A percentile compares a stretch with the other conserved stretches of the same genome.
These are phyloP conservation scores for Plutella xylostella DNA, from an alignment of 2,888 invertebrate genomes.

Conservation along the genomic window DNA sequence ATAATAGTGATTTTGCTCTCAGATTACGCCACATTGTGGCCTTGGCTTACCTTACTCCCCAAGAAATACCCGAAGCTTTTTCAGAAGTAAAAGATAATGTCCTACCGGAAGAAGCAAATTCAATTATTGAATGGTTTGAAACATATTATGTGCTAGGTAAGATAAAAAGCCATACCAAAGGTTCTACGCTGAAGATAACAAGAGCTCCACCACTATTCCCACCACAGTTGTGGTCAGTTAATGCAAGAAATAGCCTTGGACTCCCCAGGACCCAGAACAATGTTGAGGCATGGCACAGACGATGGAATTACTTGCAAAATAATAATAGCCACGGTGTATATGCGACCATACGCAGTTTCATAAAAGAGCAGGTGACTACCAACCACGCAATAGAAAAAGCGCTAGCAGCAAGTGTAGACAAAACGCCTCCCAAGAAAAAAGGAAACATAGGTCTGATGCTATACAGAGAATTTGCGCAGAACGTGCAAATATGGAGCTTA, in stretches of 20 bases:
- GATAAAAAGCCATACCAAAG: background rate
- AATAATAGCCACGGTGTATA: too few species aligned
- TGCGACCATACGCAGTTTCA: too few species aligned
- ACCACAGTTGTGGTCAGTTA: constrained; percentile 8
- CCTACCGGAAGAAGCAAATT: constrained; percentile 6
- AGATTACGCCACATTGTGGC: background rate
- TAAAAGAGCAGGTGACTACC: too few species aligned
- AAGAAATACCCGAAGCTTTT: background rate
- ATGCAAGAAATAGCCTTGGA: constrained; percentile 3
- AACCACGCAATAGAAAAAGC: too few species aligned
- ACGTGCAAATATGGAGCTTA: background rate
- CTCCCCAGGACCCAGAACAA: constrained; percentile 8
- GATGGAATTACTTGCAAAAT: too few species aligned
- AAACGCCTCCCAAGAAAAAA: background rate
- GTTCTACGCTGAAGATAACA: background rate
- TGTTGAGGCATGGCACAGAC: background rate
- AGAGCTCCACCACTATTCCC: constrained; percentile 9
- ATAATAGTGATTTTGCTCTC: background rate
- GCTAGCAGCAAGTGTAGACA: constrained; percentile 1
- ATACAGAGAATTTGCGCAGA: constrained; percentile 1
- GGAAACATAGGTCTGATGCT: background rate
- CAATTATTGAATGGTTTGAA: constrained; percentile 5
- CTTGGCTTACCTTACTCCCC: background rate
- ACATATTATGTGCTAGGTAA: constrained; percentile 7
- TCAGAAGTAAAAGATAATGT: background rate